phyloP scores from a whole-genome alignment of 1,140 invertebrate genomes.

The Araneus ventricosus region DNA sequence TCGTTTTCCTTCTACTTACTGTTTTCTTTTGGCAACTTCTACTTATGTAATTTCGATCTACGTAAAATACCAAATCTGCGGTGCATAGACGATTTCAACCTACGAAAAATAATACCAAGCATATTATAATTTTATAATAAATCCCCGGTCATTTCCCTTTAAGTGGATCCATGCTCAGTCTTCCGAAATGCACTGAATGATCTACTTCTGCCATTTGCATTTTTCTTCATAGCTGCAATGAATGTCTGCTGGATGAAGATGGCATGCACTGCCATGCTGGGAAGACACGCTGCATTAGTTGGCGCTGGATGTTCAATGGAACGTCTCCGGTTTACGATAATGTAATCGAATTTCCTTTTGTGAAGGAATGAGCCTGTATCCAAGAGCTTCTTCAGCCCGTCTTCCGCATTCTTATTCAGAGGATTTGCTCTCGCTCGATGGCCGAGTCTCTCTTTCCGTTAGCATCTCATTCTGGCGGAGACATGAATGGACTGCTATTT shows the following conservation, averaged over 20 bases:
- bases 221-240: too few species aligned
- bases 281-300: constrained; percentile 26
- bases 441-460: not conserved
- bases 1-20: too few species aligned
- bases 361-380: not conserved
- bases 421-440: not conserved
- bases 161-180: too few species aligned
- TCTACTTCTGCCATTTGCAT: not conserved
- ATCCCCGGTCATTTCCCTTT: too few species aligned
- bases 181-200: too few species aligned
- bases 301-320: constrained; percentile 24
- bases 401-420: not conserved
- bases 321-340: constrained; percentile 51
- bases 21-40: too few species aligned
- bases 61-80: too few species aligned
- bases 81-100: too few species aligned
- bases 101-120: too few species aligned
- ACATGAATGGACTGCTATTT: not conserved
- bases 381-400: not conserved
- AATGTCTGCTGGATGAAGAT: too few species aligned
- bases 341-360: constrained; percentile 60
- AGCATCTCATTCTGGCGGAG: not conserved
- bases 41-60: too few species aligned
- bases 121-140: too few species aligned
- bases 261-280: not conserved